phyloP scores from a whole-genome alignment of 2,888 invertebrate species.

The Dynastes hyllus region DNA sequence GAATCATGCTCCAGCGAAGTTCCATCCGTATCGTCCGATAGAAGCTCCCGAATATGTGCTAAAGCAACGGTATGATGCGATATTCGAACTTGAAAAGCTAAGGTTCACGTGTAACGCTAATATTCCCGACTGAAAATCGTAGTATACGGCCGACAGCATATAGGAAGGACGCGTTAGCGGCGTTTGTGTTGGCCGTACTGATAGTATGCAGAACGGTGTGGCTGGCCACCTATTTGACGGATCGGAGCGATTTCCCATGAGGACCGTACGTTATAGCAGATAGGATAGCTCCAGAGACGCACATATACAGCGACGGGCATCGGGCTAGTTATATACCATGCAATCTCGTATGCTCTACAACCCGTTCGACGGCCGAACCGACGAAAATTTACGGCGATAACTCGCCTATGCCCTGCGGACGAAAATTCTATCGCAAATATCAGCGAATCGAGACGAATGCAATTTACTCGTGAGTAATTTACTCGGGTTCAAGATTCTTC shows the following conservation, averaged over 20 bases:
- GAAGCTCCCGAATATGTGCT: not conserved
- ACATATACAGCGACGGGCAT: not conserved
- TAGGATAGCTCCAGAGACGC: slow-evolving; percentile 55
- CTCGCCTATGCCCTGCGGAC: slow-evolving; percentile 6
- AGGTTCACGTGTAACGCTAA: not conserved
- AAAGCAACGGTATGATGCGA: not conserved
- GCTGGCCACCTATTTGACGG: slow-evolving; percentile 60
- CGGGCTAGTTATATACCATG: slow-evolving; percentile 9
- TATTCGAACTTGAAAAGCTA: not conserved
- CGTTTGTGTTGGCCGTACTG: slow-evolving; percentile 16
- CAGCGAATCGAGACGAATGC: not conserved
- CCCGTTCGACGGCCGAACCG: slow-evolving; percentile 36
- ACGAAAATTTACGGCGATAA: slow-evolving; percentile 39
- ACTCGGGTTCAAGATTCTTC: too few relatives aligned
- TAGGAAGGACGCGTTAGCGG: not conserved
- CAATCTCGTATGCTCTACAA: slow-evolving; percentile 49
- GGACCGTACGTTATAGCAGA: slow-evolving; percentile 62
- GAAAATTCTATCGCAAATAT: not conserved
- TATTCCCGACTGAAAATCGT: slow-evolving; percentile 20
- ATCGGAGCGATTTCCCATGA: slow-evolving; percentile 65
- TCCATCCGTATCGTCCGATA: not conserved
- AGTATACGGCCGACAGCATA: not conserved
- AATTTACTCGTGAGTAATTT: too few relatives aligned
- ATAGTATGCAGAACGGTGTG: not conserved
- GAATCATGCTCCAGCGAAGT: slow-evolving; percentile 29